Base-by-base conservation (phyloP, 2,797 vertebrate species). In the Acomys russatus region DNA sequence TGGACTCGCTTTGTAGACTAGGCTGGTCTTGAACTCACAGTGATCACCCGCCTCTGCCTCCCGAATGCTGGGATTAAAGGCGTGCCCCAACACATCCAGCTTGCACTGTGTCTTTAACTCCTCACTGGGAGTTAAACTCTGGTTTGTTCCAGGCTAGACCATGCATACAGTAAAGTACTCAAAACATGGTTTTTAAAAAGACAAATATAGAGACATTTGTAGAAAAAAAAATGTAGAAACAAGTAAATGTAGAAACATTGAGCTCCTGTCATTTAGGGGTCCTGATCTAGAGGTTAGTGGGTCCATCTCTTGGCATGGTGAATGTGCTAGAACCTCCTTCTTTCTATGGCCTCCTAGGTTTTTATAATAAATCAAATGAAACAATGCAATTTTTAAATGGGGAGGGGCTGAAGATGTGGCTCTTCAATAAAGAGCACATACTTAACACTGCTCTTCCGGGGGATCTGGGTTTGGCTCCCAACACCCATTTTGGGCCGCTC, bases 351-450 rank as follows among this genome's bases (percentile, higher is more conserved):
- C 11, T 44, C 30, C 22, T 66, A 25, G 54, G n/a, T 35, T 88
- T 86, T 94, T 89, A 49, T 91, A 79, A 85, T 35, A 83, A 10
- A 30, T 56, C 15, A 30, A 73, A 44, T 51, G 80, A 80, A 80
- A 94, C 70, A 49, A 76, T 61, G 2, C 33, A 38, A 28, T 90
- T 63, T 83, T 56, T n/a, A 9, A 86, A 35, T 23, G 49, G 9
- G 66, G 66, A 54, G 64, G 22, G 22, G 3, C 66, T 70, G 20
- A 59, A 59, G 56, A 59, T 7, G 14, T 71, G 49, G 22, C 23
- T 71, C 49, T n/a, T 54, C 12, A 86, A 35, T 35, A 54, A 71
- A 70, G 49, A 84, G 8, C 49, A 28, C 3, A 44, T 49, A 44
- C 44, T 44, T 44, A 44, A 44, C n/a, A 25, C 49, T 23, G 30